Conservation (phyloP, 2,797 vertebrate species). For the Erethizon dorsatum region DNA sequence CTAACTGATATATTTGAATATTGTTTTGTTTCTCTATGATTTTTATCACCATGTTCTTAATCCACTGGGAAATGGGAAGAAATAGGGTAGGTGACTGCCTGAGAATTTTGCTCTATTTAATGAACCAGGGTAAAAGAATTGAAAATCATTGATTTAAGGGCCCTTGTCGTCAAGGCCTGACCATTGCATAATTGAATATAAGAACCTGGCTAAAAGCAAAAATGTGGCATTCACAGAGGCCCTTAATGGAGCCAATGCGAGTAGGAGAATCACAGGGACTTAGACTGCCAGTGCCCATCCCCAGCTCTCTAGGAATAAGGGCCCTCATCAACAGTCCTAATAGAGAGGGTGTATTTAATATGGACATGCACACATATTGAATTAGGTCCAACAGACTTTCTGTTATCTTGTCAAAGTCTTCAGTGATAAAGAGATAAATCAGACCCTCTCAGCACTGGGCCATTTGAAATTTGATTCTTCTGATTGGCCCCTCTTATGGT, state of each 20-base stretch:
- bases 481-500: neutral
- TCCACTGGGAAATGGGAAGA: neutral
- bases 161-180: neutral
- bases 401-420: slow-evolving; percentile 3
- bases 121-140: neutral
- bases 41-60: slow-evolving; percentile 20
- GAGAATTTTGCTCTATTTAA: slow-evolving; percentile 1
- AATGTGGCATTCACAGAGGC: neutral
- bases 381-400: neutral
- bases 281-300: neutral
- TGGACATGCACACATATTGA: neutral
- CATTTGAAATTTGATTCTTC: slow-evolving; percentile 35
- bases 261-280: neutral
- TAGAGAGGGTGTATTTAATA: neutral
- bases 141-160: slow-evolving; percentile 5
- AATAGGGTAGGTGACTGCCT: neutral
- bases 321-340: neutral
- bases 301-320: neutral
- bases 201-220: neutral
- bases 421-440: neutral
- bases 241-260: neutral
- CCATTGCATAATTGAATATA: neutral
- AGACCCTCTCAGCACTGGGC: neutral
- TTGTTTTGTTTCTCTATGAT: slow-evolving; percentile 23
- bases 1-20: slow-evolving; percentile 42